Percentiles rank a stretch among this genome's conserved stretches.
Evolutionary conservation across 2,797 vertebrate species (phyloP).

Genomic region (Aeoliscus strigatus): DNA sequence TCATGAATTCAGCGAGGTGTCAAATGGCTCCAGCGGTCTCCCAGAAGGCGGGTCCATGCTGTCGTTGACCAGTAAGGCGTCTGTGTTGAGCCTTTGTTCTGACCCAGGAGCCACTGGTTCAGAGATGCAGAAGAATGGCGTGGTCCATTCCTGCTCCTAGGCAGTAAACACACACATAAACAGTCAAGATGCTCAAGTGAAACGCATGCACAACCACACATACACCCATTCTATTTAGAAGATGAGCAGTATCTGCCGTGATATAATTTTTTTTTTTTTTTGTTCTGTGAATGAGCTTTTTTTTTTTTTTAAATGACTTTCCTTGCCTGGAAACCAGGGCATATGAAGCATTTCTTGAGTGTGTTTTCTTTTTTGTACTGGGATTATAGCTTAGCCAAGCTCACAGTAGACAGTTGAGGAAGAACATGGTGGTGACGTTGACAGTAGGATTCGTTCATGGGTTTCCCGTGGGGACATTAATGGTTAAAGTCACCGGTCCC

Average conservation of each 20-base stretch:
- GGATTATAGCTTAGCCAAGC: constrained; percentile 58
- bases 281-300: constrained; percentile 99
- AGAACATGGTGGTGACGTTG: constrained; percentile 62
- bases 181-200: constrained; percentile 59
- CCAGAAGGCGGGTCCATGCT: constrained; percentile 81
- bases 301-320: constrained; percentile 86
- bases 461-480: constrained; percentile 20
- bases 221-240: constrained; percentile 84
- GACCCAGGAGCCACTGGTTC: constrained; percentile 79
- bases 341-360: constrained; percentile 78
- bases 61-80: constrained; percentile 85
- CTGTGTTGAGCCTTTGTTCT: constrained; percentile 84
- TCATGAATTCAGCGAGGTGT: constrained; percentile 79
- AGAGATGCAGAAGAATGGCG: constrained; percentile 87
- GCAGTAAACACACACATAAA: constrained; percentile 46
- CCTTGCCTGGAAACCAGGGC: constrained; percentile 99
- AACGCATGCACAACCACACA: constrained; percentile 77
- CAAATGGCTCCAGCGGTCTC: constrained; percentile 85
- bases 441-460: no score
- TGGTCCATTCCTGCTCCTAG: constrained; percentile 81
- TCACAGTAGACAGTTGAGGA: constrained; percentile 49
- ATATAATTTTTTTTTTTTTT: constrained; percentile 98
- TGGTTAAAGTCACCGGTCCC: constrained; percentile 23
- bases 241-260: constrained; percentile 99
- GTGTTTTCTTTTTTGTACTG: constrained; percentile 49